These are phyloP conservation scores for Dromius quadrimaculatus DNA, from an alignment of 2,888 invertebrate species.

Conservation along the genomic window DNA sequence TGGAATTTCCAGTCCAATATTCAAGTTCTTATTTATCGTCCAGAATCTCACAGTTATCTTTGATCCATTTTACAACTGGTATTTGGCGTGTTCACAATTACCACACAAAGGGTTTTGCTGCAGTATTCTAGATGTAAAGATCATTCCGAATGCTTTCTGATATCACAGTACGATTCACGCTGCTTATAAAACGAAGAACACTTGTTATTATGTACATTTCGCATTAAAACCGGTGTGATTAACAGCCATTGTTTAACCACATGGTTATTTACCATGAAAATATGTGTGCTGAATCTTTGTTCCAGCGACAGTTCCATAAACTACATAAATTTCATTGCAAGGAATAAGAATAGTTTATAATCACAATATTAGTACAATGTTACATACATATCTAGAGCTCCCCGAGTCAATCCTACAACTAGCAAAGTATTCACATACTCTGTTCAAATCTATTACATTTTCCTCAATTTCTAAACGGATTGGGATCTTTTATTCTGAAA, in stretches of 20 bases:
- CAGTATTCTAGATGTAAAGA: neutral
- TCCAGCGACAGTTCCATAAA: no score
- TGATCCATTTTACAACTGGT: constrained; percentile 24
- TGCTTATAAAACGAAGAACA: neutral
- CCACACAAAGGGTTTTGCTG: constrained; percentile 48
- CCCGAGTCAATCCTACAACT: no score
- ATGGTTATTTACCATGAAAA: constrained; percentile 20
- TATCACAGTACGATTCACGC: constrained; percentile 1
- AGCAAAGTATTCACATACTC: no score
- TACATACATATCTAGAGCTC: no score
- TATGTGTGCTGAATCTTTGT: constrained; percentile 3
- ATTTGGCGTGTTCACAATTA: constrained; percentile 38
- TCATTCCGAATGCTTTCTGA: constrained; percentile 22
- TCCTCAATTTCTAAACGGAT: no score
- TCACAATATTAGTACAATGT: no score
- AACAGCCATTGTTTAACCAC: constrained; percentile 19
- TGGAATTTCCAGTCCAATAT: no score
- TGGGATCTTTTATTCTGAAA: no score
- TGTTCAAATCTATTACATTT: no score
- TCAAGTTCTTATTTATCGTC: constrained; percentile 38
- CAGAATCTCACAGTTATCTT: constrained; percentile 26
- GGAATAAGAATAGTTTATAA: no score
- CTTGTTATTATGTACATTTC: constrained; percentile 25
- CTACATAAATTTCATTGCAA: no score
- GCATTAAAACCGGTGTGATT: constrained; percentile 32